Evolutionary conservation across 2,113 vertebrate species (phyloP).

Genomic region (Neogale vison): DNA sequence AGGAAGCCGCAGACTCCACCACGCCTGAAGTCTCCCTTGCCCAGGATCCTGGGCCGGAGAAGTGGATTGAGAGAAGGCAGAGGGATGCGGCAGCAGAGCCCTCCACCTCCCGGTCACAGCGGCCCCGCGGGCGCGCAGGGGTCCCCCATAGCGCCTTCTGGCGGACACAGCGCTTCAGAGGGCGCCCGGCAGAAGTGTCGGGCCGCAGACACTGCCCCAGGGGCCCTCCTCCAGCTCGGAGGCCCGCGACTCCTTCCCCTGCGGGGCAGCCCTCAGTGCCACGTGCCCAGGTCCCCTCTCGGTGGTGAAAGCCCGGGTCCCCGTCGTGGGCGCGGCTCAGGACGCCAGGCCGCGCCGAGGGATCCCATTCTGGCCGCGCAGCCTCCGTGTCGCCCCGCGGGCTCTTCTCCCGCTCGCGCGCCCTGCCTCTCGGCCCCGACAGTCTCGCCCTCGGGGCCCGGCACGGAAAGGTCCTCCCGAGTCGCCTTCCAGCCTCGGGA

Average conservation of each 20-base stretch:
- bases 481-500: background rate
- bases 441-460: background rate
- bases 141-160: background rate
- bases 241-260: background rate
- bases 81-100: accelerated
- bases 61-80: no score
- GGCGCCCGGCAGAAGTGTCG: accelerated
- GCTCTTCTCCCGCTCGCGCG: background rate
- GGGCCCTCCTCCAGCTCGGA: background rate
- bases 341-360: background rate
- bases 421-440: background rate
- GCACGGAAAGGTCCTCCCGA: no score
- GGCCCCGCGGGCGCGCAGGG: accelerated
- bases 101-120: background rate
- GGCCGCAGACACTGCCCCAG: background rate
- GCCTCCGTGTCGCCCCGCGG: background rate
- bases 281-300: background rate
- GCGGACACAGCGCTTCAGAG: background rate
- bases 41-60: background rate
- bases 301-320: background rate
- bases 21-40: background rate
- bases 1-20: background rate
- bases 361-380: background rate
- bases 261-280: background rate
- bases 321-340: background rate